phyloP scores from a whole-genome alignment of 2,113 vertebrate genomes.

The Phrynosoma platyrhinos region DNA sequence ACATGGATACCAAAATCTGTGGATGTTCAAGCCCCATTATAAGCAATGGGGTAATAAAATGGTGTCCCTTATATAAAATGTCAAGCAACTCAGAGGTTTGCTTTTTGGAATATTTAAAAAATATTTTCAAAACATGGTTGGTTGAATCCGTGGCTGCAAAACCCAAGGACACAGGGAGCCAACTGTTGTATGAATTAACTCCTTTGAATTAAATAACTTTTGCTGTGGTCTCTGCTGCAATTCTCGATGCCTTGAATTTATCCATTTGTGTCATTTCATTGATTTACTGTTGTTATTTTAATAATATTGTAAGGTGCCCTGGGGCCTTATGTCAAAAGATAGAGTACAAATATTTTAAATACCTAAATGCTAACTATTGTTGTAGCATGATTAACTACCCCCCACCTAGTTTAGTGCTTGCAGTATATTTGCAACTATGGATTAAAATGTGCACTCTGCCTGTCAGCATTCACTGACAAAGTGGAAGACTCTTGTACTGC shows the following conservation, averaged over 20 bases:
- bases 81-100: too few species aligned
- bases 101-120: too few species aligned
- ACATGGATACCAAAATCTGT: too few species aligned
- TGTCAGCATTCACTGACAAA: not conserved
- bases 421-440: constrained; percentile 1
- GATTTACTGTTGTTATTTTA: not conserved
- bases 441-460: not conserved
- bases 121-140: too few species aligned
- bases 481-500: not conserved
- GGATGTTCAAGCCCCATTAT: too few species aligned
- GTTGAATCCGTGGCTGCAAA: too few species aligned
- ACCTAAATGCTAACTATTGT: not conserved
- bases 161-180: too few species aligned
- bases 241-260: not conserved
- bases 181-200: too few species aligned
- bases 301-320: not conserved
- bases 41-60: too few species aligned
- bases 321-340: not conserved
- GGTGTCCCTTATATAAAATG: too few species aligned
- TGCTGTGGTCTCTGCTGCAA: not conserved
- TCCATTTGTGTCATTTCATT: not conserved
- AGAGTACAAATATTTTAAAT: not conserved
- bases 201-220: not conserved
- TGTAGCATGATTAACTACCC: not conserved
- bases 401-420: not conserved